Percentiles rank a stretch among this genome's conserved stretches.
Evolutionary conservation across 2,113 vertebrate species (phyloP).

Genomic region (Malurus alboscapulatus): DNA sequence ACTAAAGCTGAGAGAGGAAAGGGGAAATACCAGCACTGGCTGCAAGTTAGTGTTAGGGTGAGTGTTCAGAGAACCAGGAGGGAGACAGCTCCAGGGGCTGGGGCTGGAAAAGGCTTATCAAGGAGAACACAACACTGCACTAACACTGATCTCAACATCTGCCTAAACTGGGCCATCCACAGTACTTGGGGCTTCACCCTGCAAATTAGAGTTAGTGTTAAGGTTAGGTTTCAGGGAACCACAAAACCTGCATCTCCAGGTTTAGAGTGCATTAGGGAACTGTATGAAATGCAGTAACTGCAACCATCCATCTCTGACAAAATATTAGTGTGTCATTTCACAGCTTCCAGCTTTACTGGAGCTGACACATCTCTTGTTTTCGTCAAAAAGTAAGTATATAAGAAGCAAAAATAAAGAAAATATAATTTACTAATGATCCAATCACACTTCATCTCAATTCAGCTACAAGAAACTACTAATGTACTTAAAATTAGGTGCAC

Average conservation of each 20-base stretch:
- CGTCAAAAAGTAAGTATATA: neutral
- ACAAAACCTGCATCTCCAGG: neutral
- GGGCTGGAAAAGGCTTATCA: neutral
- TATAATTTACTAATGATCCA: neutral
- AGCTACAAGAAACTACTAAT: neutral
- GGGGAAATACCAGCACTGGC: neutral
- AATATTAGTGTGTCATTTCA: neutral
- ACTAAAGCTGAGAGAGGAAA: neutral
- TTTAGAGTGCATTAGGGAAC: neutral
- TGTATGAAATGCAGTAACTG: neutral
- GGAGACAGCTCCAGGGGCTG: neutral
- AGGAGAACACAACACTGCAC: rapidly evolving
- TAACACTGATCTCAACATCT: neutral
- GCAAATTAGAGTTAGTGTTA: neutral
- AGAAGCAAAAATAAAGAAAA: neutral
- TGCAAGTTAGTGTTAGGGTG: neutral
- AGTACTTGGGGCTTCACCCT: neutral
- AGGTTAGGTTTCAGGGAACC: neutral
- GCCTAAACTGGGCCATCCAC: rapidly evolving
- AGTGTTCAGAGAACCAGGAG: neutral
- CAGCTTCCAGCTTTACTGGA: neutral
- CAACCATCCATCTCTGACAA: neutral
- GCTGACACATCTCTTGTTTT: neutral
- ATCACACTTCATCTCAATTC: neutral
- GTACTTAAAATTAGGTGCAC: neutral